phyloP scores from a whole-genome alignment of 23 tunicate species.

The Trididemnum nubilum region DNA sequence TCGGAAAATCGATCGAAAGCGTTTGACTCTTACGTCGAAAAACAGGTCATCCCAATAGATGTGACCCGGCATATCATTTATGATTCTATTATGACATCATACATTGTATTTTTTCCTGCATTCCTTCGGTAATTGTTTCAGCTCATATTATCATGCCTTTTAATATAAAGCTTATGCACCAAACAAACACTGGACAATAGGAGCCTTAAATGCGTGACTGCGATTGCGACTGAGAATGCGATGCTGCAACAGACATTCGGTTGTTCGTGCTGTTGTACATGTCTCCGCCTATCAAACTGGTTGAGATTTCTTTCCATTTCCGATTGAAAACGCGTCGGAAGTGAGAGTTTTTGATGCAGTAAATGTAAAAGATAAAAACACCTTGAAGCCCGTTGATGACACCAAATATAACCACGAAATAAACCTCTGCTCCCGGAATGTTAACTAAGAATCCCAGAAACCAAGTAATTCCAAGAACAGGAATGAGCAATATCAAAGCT shows the following conservation, averaged over 20 bases:
- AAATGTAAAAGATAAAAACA: constrained; percentile 53
- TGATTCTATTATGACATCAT: no score
- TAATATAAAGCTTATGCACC: no score
- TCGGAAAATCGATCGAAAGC: no score
- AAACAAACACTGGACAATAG: no score
- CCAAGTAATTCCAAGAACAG: constrained; percentile 77
- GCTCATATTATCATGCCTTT: no score
- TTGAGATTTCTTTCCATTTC: constrained; percentile 35
- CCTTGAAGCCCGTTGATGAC: constrained; percentile 72
- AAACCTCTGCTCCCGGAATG: constrained; percentile 52
- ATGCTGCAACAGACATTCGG: background rate
- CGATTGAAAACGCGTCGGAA: constrained; percentile 36
- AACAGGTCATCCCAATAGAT: no score
- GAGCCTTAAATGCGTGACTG: no score
- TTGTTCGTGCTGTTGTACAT: constrained; percentile 4
- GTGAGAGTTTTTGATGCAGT: constrained; percentile 44
- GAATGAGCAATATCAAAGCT: constrained; percentile 53
- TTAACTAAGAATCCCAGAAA: constrained; percentile 61
- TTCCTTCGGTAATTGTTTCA: no score
- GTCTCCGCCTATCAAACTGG: background rate
- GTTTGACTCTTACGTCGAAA: no score
- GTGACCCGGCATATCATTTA: no score
- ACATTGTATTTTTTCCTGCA: no score
- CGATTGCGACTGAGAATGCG: background rate
- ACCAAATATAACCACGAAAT: constrained; percentile 48